Evolutionary conservation across 2,888 invertebrate species (phyloP), one percentile per base, ranked within the genome.

Genomic region (Thyatira batis): DNA sequence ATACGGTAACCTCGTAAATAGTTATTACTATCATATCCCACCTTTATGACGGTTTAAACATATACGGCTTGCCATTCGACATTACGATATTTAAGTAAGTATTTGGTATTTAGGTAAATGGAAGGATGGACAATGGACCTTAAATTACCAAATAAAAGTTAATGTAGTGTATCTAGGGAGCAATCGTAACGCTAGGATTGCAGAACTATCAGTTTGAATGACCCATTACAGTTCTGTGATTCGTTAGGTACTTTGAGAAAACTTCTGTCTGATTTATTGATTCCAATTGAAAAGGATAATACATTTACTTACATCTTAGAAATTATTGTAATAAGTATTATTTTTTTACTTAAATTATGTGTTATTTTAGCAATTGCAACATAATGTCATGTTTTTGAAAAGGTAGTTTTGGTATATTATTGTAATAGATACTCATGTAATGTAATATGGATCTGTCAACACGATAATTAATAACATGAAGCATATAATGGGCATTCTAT

Each of bases 1-100:
- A 39, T 4, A 17, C 8, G 39, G 6, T 39, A 39, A 39, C 51
- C 57, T 61, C 58, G 55, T 65, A 63, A 61, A 63, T 63, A 61
- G 57, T 60, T 63, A 65, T 60, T 54, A 44, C 45, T 51, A 57
- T 25, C 28, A 39, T 17, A 39, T 39, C 21, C 43, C 39, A 55
- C 57, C 50, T 54, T 55, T 57, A 60, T 44, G 52, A 17, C 46
- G 28, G 39, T 17, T 39, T 17, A 39, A 39, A 39, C 17, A 3
- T 39, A 17, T 39, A 39, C 33, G 33, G 5, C 39, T 39, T 39
- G 8, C 39, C 39, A 17, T n/a, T 8, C 27, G 17, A 48, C 25
- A 28, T 48, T 48, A 33, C 48, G 25, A n/a, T 48, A 48, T 48
- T 48, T 48, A 48, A 27, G 48, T 48, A 27, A 48, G 39, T 39